Evolutionary conservation across 1,140 invertebrate species (phyloP).

Genomic region (Pseudachorutes palmiensis): DNA sequence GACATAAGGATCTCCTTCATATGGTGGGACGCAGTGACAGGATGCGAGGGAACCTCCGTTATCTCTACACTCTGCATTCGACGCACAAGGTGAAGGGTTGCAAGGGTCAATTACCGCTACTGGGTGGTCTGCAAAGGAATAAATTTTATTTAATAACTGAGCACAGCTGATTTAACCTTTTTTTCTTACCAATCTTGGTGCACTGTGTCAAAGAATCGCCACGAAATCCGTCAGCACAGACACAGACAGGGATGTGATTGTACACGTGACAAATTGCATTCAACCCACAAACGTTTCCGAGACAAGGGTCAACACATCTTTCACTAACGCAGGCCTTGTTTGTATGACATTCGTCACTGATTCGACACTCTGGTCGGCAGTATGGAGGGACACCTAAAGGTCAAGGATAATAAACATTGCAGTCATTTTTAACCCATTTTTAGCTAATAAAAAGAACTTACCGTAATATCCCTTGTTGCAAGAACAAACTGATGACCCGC

Average conservation of each 20-base stretch:
- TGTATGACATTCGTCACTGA: slow-evolving; percentile 61
- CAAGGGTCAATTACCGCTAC: slow-evolving; percentile 39
- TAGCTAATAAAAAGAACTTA: slow-evolving; percentile 5
- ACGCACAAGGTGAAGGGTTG: slow-evolving; percentile 37
- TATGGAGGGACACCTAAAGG: slow-evolving; percentile 46
- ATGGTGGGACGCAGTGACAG: slow-evolving; percentile 4
- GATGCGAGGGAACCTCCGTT: background rate
- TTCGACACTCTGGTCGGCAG: slow-evolving; percentile 50
- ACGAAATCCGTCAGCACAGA: slow-evolving; percentile 60
- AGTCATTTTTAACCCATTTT: background rate
- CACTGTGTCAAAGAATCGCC: slow-evolving; percentile 47
- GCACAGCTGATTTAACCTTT: background rate
- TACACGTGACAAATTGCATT: slow-evolving; percentile 50
- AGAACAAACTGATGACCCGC: slow-evolving; percentile 48
- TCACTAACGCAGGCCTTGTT: slow-evolving; percentile 60
- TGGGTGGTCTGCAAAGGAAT: background rate
- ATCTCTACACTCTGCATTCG: slow-evolving; percentile 49
- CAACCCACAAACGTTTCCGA: slow-evolving; percentile 34
- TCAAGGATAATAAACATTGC: background rate
- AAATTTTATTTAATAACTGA: background rate
- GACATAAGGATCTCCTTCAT: slow-evolving; percentile 2
- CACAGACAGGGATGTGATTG: slow-evolving; percentile 62
- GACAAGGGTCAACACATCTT: slow-evolving; percentile 66
- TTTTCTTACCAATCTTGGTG: background rate
- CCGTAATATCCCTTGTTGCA: slow-evolving; percentile 57